phyloP scores from a whole-genome alignment of 2,797 vertebrate species.

The Ctenochaetus hawaiiensis region DNA sequence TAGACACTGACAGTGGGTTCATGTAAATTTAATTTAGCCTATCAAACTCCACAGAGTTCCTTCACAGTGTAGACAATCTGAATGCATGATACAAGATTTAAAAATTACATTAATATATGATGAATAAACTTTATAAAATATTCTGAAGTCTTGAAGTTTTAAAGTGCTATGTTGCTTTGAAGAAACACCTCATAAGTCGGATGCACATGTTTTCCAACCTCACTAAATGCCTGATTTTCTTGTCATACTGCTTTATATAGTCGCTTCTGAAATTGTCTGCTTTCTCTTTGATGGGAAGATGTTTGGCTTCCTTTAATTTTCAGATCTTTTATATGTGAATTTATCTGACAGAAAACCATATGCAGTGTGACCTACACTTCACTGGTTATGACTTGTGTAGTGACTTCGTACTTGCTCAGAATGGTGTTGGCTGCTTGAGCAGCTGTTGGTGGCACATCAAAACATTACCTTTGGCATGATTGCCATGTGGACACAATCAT shows the following conservation, averaged over 20 bases:
- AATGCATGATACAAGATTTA: background rate
- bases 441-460: background rate
- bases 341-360: background rate
- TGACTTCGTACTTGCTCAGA: background rate
- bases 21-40: conserved; percentile 11
- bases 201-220: background rate
- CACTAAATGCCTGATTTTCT: background rate
- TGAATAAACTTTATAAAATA: background rate
- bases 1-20: background rate
- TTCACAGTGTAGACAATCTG: background rate
- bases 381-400: background rate
- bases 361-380: background rate
- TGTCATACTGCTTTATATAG: background rate
- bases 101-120: conserved; percentile 1
- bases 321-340: background rate
- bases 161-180: background rate
- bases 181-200: background rate
- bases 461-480: background rate
- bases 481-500: background rate
- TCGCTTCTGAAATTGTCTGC: background rate
- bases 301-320: background rate
- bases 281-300: background rate
- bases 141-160: conserved; percentile 7
- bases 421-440: conserved; percentile 11
- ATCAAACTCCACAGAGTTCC: conserved; percentile 7